Evolutionary conservation across 1,140 invertebrate genomes (phyloP).

Genomic region (Eumaeus atala): DNA sequence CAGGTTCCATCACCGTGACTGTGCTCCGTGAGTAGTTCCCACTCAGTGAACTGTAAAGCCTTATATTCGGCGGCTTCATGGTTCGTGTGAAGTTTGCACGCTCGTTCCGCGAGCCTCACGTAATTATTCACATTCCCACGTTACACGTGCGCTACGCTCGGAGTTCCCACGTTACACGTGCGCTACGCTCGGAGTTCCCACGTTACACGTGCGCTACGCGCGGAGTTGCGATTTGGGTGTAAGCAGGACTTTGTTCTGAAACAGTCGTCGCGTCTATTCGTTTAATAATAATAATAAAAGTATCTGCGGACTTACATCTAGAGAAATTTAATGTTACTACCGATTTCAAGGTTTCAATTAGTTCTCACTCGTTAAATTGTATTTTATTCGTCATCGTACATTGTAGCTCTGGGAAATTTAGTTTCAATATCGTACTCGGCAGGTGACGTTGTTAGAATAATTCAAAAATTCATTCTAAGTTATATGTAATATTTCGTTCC

Average conservation of each 20-base stretch:
- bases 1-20: no score
- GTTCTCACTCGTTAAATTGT: neutral
- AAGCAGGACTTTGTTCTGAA: neutral
- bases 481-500: no score
- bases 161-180: constrained; percentile 8
- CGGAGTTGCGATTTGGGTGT: neutral
- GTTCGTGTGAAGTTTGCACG: neutral
- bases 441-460: no score
- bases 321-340: neutral
- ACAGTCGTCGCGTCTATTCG: neutral
- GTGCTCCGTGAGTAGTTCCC: no score
- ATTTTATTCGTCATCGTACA: no score
- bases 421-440: no score
- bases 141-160: neutral
- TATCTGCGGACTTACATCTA: no score
- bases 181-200: neutral
- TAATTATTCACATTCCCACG: neutral
- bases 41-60: no score
- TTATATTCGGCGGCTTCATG: no score
- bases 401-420: no score
- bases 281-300: no score
- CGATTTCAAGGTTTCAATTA: constrained; percentile 4
- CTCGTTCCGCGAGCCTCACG: neutral
- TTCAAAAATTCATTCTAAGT: no score
- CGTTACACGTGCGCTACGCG: neutral